Base-by-base conservation (phyloP, 2,888 invertebrate species). In the Callimorpha dominula region DNA sequence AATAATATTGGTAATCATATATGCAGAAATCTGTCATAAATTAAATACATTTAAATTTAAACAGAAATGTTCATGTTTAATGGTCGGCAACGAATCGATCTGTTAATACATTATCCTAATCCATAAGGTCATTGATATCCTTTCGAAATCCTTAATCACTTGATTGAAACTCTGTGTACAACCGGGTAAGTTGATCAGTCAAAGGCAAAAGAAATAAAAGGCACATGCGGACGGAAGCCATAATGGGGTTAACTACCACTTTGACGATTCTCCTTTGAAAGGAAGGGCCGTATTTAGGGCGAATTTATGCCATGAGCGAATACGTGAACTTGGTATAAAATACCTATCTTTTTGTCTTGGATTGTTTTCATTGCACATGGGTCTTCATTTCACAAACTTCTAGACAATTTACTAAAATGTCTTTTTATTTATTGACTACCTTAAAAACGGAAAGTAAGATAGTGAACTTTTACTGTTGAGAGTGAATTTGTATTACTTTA, bases 191-290 rank as follows among this genome's bases (percentile, higher is more conserved):
- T 71, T 81, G 85, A 84, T 84, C 85, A 84, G 73, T 72, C 69
- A 74, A 73, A 73, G 49, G 62, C 63, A 77, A 81, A 83, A 81
- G 86, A 85, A 92, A 90, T 89, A 90, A 92, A 92, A 89, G 78
- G 85, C 87, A 86, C 88, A 90, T 89, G 87, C 85, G 88, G 85
- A 84, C 79, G 85, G 50, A 81, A 82, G 76, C 84, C 81, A 84
- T 91, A 91, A 90, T 91, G 87, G 90, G 89, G 88, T 87, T 91
- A 92, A 92, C 90, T 81, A 90, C 85, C 89, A 91, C 89, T 92
- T 92, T 88, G 87, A 83, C 84, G 85, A 84, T 84, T 74, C 81
- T 79, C 78, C 82, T 85, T 85, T 80, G 76, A 77, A 78, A 63
- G 70, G 70, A 75, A 77, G 74, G 73, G 75, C 70, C 67, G 78